Conservation (phyloP, 2,797 vertebrate genomes). For the Macropodus opercularis region DNA sequence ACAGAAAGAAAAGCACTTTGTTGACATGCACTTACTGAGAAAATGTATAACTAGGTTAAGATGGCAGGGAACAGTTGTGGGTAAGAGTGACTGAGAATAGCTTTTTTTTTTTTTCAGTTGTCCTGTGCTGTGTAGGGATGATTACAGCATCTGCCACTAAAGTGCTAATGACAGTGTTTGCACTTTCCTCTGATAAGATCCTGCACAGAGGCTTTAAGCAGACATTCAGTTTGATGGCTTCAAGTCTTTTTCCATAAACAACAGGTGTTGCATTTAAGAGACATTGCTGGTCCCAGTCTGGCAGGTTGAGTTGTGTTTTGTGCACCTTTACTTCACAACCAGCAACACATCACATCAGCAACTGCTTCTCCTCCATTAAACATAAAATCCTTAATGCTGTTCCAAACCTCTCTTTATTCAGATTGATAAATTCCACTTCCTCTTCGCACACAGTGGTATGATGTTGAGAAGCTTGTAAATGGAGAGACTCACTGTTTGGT, state of each 20-base stretch:
- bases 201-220: constrained; percentile 32
- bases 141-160: constrained; percentile 1
- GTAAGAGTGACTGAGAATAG: constrained; percentile 6
- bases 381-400: constrained; percentile 7
- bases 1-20: constrained; percentile 45
- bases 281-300: constrained; percentile 30
- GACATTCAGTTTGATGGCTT: constrained; percentile 37
- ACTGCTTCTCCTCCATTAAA: constrained; percentile 13
- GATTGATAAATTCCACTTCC: constrained; percentile 25
- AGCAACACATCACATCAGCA: constrained; percentile 21
- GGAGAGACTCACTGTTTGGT: constrained; percentile 29
- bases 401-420: constrained; percentile 20
- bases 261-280: constrained; percentile 72
- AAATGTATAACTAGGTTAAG: constrained; percentile 29
- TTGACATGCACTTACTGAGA: constrained; percentile 35
- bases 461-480: constrained; percentile 27
- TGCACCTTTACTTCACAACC: constrained; percentile 27
- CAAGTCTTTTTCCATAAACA: constrained; percentile 71
- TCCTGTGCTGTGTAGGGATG: not conserved
- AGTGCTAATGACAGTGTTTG: constrained; percentile 35
- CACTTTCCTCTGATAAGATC: constrained; percentile 69
- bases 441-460: constrained; percentile 46
- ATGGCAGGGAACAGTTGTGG: constrained; percentile 17
- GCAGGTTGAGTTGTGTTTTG: constrained; percentile 59
- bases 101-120: constrained; percentile 7